These are phyloP conservation scores for Pemphredon lugubris DNA, from an alignment of 2,888 invertebrate genomes.

Conservation along the genomic window DNA sequence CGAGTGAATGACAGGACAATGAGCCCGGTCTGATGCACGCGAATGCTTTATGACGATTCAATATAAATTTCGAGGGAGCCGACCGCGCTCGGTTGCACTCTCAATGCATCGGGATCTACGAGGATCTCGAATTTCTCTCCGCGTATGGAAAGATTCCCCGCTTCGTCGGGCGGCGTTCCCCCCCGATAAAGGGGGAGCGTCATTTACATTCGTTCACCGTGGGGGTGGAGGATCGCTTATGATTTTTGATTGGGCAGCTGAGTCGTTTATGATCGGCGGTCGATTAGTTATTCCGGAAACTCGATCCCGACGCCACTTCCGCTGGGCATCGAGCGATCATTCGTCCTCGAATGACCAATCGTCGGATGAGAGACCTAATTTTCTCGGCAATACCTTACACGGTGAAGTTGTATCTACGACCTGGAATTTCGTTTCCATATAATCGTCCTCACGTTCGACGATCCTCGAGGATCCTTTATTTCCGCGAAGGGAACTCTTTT, in stretches of 20 bases:
- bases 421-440: too few relatives aligned
- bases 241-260: conserved; percentile 30
- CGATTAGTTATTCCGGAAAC: conserved; percentile 56
- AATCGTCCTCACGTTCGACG: not conserved
- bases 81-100: conserved; percentile 54
- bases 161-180: not conserved
- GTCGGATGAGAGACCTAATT: not conserved
- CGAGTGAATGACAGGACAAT: conserved; percentile 81
- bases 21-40: conserved; percentile 78
- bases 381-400: not conserved
- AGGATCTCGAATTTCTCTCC: conserved; percentile 58
- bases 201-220: conserved; percentile 54
- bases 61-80: conserved; percentile 63
- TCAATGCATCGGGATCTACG: conserved; percentile 55
- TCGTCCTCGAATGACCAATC: conserved; percentile 30
- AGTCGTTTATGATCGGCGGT: conserved; percentile 5
- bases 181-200: conserved; percentile 21
- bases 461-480: not conserved
- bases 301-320: conserved; percentile 25
- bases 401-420: not conserved
- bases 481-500: too few relatives aligned
- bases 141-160: conserved; percentile 7
- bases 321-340: not conserved
- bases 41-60: conserved; percentile 80
- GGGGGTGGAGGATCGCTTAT: conserved; percentile 34